Percentiles rank a stretch among this genome's conserved stretches.
phyloP scores from a whole-genome alignment of 1,140 invertebrate genomes.

The Dinoponera quadriceps region DNA sequence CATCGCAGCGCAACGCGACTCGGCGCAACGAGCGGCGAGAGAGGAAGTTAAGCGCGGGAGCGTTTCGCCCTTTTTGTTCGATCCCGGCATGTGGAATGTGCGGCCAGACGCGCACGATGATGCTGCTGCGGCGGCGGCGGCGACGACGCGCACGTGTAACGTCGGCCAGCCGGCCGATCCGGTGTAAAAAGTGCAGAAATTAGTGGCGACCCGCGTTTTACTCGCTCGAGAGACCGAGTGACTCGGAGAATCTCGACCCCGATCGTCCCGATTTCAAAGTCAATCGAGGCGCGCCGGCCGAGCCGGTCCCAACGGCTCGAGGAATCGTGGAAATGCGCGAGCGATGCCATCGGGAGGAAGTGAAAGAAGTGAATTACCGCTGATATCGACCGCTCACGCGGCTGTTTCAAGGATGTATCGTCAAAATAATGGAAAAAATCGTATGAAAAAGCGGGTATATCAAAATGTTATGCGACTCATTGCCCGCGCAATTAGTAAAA shows the following conservation, averaged over 20 bases:
- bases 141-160: constrained; percentile 54
- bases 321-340: constrained; percentile 12
- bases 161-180: background rate
- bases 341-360: background rate
- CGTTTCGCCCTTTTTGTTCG: constrained; percentile 69
- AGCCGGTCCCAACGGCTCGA: constrained; percentile 1
- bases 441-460: no score
- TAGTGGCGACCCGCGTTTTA: constrained; percentile 63
- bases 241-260: constrained; percentile 65
- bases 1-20: no score
- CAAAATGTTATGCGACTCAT: no score
- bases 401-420: background rate
- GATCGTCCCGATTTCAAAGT: constrained; percentile 72
- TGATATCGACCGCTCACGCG: constrained; percentile 1
- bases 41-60: constrained; percentile 63
- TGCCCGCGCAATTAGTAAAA: no score
- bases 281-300: constrained; percentile 69
- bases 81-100: constrained; percentile 54
- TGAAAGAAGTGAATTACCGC: constrained; percentile 21
- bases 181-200: constrained; percentile 69
- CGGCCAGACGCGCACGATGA: constrained; percentile 23
- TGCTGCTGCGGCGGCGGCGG: background rate
- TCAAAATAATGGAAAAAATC: no score
- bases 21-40: constrained; percentile 8
- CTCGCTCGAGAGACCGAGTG: constrained; percentile 60